Conservation (phyloP, 2,888 invertebrate species). For the Brachylomia viminalis region DNA sequence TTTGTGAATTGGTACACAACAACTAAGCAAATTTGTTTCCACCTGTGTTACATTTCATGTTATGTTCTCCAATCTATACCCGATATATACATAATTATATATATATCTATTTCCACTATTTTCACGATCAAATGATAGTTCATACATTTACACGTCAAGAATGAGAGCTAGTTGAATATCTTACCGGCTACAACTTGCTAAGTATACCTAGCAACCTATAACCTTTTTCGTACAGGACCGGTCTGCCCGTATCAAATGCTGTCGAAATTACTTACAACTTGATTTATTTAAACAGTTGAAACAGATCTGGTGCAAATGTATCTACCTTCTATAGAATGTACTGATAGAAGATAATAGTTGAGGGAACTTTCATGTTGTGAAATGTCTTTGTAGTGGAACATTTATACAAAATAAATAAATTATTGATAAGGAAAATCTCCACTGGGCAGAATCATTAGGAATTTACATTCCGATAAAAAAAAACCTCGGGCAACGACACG, state of each 20-base stretch:
- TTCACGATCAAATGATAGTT: no score
- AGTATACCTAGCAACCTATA: not conserved
- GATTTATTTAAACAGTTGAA: no score
- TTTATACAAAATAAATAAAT: not conserved
- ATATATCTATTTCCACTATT: not conserved
- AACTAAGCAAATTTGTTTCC: no score
- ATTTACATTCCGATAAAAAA: not conserved
- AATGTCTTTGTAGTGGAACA: no score
- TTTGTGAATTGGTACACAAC: no score
- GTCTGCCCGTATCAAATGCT: slow-evolving; percentile 32
- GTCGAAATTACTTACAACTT: slow-evolving; percentile 39
- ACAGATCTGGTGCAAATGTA: no score
- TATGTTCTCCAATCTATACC: no score
- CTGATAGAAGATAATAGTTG: no score
- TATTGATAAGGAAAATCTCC: not conserved
- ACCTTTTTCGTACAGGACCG: slow-evolving; percentile 39
- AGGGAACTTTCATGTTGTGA: no score
- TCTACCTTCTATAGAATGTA: no score
- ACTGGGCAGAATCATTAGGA: not conserved
- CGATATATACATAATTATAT: no score
- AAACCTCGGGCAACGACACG: slow-evolving; percentile 4
- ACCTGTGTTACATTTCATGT: no score
- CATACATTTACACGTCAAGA: slow-evolving; percentile 16
- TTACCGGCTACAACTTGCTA: not conserved
- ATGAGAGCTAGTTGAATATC: slow-evolving; percentile 23